phyloP scores from a whole-genome alignment of 2,113 vertebrate species.

The Narcine bancroftii region DNA sequence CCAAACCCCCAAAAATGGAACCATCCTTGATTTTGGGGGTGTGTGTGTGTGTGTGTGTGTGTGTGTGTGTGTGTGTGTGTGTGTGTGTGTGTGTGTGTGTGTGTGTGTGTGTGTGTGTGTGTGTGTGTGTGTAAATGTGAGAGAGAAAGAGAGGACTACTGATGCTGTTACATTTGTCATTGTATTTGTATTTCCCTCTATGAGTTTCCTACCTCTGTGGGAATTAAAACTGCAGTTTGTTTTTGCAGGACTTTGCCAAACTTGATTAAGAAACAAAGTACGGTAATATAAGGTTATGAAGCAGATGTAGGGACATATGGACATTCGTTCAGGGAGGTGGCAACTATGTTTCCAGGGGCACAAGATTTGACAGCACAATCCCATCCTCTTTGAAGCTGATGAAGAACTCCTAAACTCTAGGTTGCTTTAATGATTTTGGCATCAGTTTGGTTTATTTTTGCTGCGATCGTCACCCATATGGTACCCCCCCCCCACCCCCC shows the following conservation, averaged over 20 bases:
- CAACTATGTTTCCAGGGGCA: neutral
- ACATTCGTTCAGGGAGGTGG: neutral
- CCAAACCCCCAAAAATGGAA: too few species aligned
- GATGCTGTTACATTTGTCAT: too few species aligned
- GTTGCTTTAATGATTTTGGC: neutral
- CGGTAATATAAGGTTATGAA: neutral
- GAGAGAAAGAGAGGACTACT: too few species aligned
- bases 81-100: neutral
- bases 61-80: neutral
- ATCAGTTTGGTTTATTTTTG: neutral
- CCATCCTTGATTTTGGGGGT: too few species aligned
- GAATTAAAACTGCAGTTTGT: neutral
- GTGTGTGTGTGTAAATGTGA: too few species aligned
- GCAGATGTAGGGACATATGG: neutral
- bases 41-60: neutral
- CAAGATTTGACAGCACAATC: neutral
- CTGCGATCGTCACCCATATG: constrained; percentile 1
- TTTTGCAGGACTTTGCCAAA: neutral
- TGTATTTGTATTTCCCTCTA: too few species aligned
- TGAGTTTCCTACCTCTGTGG: too few species aligned
- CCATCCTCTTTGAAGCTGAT: neutral
- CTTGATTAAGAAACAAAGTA: neutral
- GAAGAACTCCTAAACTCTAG: neutral
- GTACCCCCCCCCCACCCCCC: too few species aligned
- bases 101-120: neutral